Percentiles rank a stretch among this genome's conserved stretches.
phyloP scores from a whole-genome alignment of 2,113 vertebrate genomes.

The Sturnus vulgaris region DNA sequence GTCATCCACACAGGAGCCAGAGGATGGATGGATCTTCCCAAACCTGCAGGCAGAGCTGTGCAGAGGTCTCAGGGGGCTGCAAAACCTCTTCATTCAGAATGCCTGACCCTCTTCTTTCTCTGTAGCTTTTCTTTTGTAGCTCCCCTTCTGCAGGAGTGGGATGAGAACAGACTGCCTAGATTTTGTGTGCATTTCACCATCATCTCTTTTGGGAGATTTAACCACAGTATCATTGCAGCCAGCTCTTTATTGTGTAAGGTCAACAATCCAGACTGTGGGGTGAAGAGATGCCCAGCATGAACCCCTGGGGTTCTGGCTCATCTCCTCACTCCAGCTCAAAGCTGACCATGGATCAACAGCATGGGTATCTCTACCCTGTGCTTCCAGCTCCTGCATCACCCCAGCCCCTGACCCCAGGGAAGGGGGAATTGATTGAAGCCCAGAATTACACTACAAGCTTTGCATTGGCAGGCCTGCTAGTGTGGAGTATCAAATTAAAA shows the following conservation, averaged over 20 bases:
- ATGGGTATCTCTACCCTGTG: background rate
- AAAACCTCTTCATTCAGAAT: background rate
- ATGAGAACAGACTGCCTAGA: background rate
- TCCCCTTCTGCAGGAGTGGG: background rate
- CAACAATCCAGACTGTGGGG: background rate
- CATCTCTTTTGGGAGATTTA: background rate
- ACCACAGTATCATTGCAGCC: background rate
- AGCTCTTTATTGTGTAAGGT: background rate
- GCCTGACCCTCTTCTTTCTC: background rate
- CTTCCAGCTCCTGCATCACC: background rate
- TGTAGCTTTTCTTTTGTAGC: background rate
- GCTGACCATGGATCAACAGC: background rate
- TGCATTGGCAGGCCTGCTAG: background rate
- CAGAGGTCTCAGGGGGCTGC: background rate
- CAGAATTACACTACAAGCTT: background rate
- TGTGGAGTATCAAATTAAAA: background rate
- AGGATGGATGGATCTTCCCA: background rate
- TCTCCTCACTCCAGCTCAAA: background rate
- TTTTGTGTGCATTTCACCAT: background rate
- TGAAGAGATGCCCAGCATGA: background rate
- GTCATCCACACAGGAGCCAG: rapidly evolving
- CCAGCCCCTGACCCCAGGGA: background rate
- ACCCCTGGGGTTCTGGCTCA: background rate
- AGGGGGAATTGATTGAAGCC: background rate
- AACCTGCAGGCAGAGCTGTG: background rate